phyloP scores from a whole-genome alignment of 2,797 vertebrate genomes.

The Lophotriccus pileatus region DNA sequence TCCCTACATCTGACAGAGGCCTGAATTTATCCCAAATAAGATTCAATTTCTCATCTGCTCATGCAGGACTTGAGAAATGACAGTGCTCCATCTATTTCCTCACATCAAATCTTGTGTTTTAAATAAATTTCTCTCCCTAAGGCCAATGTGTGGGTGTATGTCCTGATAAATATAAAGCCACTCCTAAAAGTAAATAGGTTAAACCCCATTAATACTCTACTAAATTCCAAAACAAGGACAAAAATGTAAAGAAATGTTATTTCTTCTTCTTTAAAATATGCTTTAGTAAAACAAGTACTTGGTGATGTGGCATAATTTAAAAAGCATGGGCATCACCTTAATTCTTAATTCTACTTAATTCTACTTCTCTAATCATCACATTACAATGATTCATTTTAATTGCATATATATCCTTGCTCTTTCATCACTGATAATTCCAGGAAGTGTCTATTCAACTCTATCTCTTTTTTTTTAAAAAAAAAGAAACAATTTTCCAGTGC shows the following conservation, averaged over 20 bases:
- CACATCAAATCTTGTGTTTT: background rate
- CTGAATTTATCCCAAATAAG: background rate
- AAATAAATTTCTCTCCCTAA: background rate
- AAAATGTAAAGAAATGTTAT: background rate
- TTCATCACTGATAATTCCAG: background rate
- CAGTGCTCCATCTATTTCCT: background rate
- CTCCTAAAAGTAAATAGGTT: background rate
- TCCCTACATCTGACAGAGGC: background rate
- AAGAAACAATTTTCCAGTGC: background rate
- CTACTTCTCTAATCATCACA: background rate
- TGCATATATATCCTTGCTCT: background rate
- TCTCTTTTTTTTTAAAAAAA: background rate
- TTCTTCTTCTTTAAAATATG: background rate
- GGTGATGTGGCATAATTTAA: background rate
- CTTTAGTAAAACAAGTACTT: background rate
- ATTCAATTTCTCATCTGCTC: slow-evolving; percentile 8
- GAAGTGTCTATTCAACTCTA: background rate
- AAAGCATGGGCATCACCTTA: background rate
- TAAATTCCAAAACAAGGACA: background rate
- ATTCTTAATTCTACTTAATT: background rate
- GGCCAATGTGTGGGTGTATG: background rate
- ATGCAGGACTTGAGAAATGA: background rate
- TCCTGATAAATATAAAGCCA: background rate
- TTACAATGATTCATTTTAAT: background rate
- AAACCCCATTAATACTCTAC: background rate